Conservation (phyloP, 2,888 invertebrate genomes). For the Campoplex nolae region DNA sequence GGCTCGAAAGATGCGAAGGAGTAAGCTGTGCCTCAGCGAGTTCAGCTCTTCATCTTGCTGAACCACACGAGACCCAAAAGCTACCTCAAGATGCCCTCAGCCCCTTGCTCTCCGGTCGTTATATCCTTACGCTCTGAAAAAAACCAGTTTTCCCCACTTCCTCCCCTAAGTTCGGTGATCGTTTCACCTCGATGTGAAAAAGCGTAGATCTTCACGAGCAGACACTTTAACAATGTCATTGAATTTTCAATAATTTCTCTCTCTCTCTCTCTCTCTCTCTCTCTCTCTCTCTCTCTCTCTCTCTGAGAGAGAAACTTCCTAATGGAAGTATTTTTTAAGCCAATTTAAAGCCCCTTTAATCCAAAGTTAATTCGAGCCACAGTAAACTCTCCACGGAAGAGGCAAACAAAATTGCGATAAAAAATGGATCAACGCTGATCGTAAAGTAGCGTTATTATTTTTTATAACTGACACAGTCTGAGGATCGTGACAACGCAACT, state of each 20-base stretch:
- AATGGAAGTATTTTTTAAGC: slow-evolving; percentile 5
- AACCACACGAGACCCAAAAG: slow-evolving; percentile 51
- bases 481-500: slow-evolving; percentile 16
- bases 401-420: not conserved
- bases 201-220: slow-evolving; percentile 11
- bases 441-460: slow-evolving; percentile 3
- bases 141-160: slow-evolving; percentile 57
- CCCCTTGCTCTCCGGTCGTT: slow-evolving; percentile 24
- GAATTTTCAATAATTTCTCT: slow-evolving; percentile 40
- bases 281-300: not conserved
- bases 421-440: slow-evolving; percentile 9
- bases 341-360: not conserved
- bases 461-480: slow-evolving; percentile 3
- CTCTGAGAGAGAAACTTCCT: not conserved
- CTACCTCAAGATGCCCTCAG: slow-evolving; percentile 47
- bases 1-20: slow-evolving; percentile 54
- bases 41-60: slow-evolving; percentile 59
- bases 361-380: not conserved
- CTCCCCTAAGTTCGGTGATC: slow-evolving; percentile 37
- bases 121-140: slow-evolving; percentile 62
- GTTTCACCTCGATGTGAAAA: slow-evolving; percentile 23
- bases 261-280: too few relatives aligned
- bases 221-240: slow-evolving; percentile 52
- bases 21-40: slow-evolving; percentile 51
- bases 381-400: not conserved